Base-by-base conservation (phyloP, 2,797 vertebrate species). In the Vespertilio murinus region DNA sequence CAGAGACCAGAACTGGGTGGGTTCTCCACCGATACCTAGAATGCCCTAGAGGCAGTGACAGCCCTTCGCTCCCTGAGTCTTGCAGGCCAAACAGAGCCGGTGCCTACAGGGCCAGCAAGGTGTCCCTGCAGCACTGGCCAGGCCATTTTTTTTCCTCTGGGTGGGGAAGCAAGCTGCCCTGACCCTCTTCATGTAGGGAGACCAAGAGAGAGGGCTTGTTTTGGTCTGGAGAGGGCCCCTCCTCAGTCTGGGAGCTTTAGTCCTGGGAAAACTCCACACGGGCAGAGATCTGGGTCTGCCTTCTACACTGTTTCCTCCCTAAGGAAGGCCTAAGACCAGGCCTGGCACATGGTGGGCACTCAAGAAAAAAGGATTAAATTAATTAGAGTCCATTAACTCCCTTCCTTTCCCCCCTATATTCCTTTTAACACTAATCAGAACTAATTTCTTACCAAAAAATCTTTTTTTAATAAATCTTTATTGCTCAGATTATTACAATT, bases 341-440 rank as follows among this genome's bases (percentile, higher is more conserved):
- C 42, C 42, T 42, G 42, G 42, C 42, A 42, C 42, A 42, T 42
- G 10, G 33, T 35, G 42, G 25, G 18, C n/a, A 45, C 67, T 86
- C 54, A 64, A 35, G 33, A 56, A 80, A 75, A 33, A 64, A 28
- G 11, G 8, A 0, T 33, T 28, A n/a, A 81, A 38, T 82, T 73
- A 64, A 30, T 74, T 54, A 87, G 65, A 85, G 18, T 9, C 33
- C 38, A 23, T 47, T 79, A 0, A 7, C 52, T 9, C 54, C 4
- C 4, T 1, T 1, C 22, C 0, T 25, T 9, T 22, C 3, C 9
- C 22, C 22, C 20, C 22, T 25, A 56, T 5, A 86, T 78, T 45
- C 45, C 83, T 94, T 92, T 80, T 65, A 78, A 88, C 22, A 30
- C 42, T 42, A 42, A 42, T 42, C 42, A 42, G 42, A 42, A 10